phyloP scores from a whole-genome alignment of 2,888 invertebrate genomes.

The Cordilura impudica region DNA sequence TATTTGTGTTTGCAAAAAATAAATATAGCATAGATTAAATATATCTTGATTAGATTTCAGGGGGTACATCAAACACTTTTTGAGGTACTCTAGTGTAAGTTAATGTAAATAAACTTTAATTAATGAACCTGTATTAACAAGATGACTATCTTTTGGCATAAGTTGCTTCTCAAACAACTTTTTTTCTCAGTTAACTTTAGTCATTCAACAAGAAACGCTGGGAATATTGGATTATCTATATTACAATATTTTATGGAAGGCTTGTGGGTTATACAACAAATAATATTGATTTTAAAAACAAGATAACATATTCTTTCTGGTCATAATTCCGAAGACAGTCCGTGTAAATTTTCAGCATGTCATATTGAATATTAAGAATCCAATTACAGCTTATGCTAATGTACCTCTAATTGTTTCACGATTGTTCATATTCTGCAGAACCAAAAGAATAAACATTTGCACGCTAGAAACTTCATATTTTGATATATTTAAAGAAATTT shows the following conservation, averaged over 20 bases:
- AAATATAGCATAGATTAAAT: no score
- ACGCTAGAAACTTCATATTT: slow-evolving; percentile 13
- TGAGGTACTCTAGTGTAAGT: no score
- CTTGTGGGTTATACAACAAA: background rate
- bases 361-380: background rate
- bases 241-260: background rate
- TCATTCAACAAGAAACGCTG: background rate
- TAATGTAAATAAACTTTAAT: no score
- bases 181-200: background rate
- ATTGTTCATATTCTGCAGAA: background rate
- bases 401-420: background rate
- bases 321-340: background rate
- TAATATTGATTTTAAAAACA: slow-evolving; percentile 5
- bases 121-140: no score
- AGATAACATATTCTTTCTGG: background rate
- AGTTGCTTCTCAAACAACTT: background rate
- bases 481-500: slow-evolving; percentile 2
- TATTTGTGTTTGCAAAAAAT: no score
- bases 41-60: no score
- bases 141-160: no score
- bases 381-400: background rate
- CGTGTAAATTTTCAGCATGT: background rate
- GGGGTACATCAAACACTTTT: no score
- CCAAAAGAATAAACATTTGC: background rate
- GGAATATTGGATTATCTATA: background rate